A percentile compares a stretch with the other conserved stretches of the same genome.
phyloP scores from a whole-genome alignment of 1,140 invertebrate species.

The Diprion similis region DNA sequence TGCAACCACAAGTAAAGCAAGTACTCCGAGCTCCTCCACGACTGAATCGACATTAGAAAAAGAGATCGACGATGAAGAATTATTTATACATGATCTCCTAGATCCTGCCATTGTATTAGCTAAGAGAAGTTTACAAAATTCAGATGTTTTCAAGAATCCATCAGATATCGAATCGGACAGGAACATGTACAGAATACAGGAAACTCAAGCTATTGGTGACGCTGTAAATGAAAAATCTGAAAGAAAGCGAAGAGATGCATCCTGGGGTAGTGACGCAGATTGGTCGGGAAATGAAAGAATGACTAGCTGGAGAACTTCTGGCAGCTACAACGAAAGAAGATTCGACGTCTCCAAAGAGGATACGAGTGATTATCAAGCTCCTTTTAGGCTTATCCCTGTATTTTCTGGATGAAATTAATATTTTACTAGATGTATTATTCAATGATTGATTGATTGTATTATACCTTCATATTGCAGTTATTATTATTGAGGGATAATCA shows the following conservation, averaged over 20 bases:
- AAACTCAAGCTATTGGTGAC: no score
- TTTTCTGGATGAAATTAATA: not conserved
- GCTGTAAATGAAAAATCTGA: not conserved
- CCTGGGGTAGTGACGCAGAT: not conserved
- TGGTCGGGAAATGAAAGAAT: not conserved
- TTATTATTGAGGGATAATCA: not conserved
- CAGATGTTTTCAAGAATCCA: not conserved
- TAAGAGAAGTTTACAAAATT: conserved; percentile 1
- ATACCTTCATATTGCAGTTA: not conserved
- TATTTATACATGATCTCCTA: not conserved
- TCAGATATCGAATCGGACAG: not conserved
- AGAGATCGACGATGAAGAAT: not conserved
- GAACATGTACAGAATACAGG: not conserved
- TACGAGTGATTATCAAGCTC: not conserved
- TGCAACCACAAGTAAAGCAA: not conserved
- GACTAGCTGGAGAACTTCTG: not conserved
- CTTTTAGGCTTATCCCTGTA: conserved; percentile 12
- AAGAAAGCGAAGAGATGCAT: not conserved
- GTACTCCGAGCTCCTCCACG: not conserved
- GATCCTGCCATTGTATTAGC: conserved; percentile 3
- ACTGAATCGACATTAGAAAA: not conserved
- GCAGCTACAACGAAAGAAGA: not conserved
- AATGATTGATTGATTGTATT: not conserved
- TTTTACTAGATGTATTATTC: not conserved
- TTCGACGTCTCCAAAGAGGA: not conserved